phyloP scores from a whole-genome alignment of 2,888 invertebrate species.

The Netelia inedita region DNA sequence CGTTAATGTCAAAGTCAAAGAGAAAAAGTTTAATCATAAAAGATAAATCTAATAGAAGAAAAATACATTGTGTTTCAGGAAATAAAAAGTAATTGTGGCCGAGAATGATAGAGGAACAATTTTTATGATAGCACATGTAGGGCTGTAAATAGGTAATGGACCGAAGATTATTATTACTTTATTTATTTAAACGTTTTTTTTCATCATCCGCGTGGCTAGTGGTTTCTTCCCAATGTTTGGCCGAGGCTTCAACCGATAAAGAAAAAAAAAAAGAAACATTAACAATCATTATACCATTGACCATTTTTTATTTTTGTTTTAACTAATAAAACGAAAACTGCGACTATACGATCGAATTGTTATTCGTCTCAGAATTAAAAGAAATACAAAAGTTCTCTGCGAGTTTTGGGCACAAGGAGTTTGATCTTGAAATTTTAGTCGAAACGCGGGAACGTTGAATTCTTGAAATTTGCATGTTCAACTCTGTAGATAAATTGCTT shows the following conservation, averaged over 20 bases:
- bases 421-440: not conserved
- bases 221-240: constrained; percentile 11
- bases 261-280: constrained; percentile 17
- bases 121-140: constrained; percentile 80
- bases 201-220: constrained; percentile 39
- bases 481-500: not conserved
- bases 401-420: not conserved
- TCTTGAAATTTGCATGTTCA: constrained; percentile 6
- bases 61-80: constrained; percentile 83
- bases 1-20: constrained; percentile 43
- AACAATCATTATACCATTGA: constrained; percentile 29
- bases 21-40: constrained; percentile 26
- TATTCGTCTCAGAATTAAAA: constrained; percentile 16
- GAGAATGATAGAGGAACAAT: constrained; percentile 81
- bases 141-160: constrained; percentile 82
- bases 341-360: constrained; percentile 23
- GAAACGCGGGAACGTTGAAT: not conserved
- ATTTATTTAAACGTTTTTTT: constrained; percentile 62
- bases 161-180: constrained; percentile 77
- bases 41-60: constrained; percentile 65
- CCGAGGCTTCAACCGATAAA: not conserved
- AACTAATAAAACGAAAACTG: constrained; percentile 41
- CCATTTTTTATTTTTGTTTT: constrained; percentile 8
- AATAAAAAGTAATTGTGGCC: constrained; percentile 81
- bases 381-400: not conserved